Base-by-base conservation (phyloP, 2,888 invertebrate species). In the Agrotis segetum region DNA sequence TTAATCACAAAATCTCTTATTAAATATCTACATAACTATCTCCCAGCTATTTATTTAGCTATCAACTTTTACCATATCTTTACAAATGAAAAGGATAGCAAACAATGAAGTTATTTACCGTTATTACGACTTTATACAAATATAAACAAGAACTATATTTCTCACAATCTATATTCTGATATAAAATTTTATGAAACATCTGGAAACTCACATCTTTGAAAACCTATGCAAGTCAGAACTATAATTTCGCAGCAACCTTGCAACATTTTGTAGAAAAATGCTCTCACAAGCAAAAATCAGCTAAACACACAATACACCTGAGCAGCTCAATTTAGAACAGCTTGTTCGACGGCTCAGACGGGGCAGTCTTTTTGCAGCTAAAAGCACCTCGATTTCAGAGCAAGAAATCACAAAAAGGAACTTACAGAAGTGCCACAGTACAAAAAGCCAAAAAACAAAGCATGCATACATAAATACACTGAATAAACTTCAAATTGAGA, bases 221-320 rank as follows among this genome's bases (percentile, higher is more conserved):
- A 67, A 71, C n/a, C 11, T 67, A 71, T 71, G 61, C 78, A 77
- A 77, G 62, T 71, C 49, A 13, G 50, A 46, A 73, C 24, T 21
- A 68, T 73, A 58, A 58, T 58, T 67, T 47, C 19, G 46, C 29
- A 55, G 19, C 24, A 62, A 50, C 49, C n/a, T 61, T 50, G 46
- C 44, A 59, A 77, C 19, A 77, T 81, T 67, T 68, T 29, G 46
- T 13, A 55, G 46, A 47, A 79, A 81, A 81, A 65, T 78, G 61
- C 55, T 68, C 59, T 66, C 67, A 68, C 72, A 79, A 72, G 72
- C 78, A 72, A 66, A 79, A 79, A 79, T 79, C 79, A 68, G 78
- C 82, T 79, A 79, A 82, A 72, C 79, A 79, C 78, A 79, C 79
- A 79, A 79, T 79, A 79, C 79, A 79, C 79, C 78, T 79, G 79